Evolutionary conservation across 1,140 invertebrate genomes (phyloP).

Genomic region (Drosophila orosa): DNA sequence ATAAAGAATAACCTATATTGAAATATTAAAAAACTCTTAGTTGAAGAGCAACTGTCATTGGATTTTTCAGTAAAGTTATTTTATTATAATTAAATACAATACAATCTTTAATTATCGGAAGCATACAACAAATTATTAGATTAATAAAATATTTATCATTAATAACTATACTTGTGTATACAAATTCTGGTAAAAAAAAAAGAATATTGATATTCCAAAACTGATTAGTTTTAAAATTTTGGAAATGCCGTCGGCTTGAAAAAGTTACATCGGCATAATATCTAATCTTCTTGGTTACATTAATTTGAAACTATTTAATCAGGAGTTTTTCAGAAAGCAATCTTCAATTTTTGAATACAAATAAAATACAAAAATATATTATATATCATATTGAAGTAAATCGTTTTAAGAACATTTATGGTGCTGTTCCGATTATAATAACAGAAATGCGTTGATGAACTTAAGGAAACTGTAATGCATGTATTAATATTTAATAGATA

Average conservation of each 20-base stretch:
- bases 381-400: not conserved
- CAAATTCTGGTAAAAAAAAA: not conserved
- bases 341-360: not conserved
- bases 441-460: not conserved
- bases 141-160: no score
- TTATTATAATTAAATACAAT: not conserved
- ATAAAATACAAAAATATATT: not conserved
- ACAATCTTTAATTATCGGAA: not conserved
- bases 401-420: not conserved
- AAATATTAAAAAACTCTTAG: not conserved
- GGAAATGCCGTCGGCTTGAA: not conserved
- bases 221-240: not conserved
- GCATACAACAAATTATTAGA: not conserved
- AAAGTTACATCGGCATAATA: not conserved
- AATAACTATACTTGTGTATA: no score
- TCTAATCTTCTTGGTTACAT: not conserved
- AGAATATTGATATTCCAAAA: not conserved
- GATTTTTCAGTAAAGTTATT: not conserved
- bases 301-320: no score
- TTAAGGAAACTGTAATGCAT: not conserved
- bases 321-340: not conserved
- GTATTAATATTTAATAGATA: not conserved
- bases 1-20: not conserved
- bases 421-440: not conserved
- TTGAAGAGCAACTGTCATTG: not conserved